These are phyloP conservation scores for Equus quagga DNA, from an alignment of 2,113 vertebrate genomes.

Conservation along the genomic window DNA sequence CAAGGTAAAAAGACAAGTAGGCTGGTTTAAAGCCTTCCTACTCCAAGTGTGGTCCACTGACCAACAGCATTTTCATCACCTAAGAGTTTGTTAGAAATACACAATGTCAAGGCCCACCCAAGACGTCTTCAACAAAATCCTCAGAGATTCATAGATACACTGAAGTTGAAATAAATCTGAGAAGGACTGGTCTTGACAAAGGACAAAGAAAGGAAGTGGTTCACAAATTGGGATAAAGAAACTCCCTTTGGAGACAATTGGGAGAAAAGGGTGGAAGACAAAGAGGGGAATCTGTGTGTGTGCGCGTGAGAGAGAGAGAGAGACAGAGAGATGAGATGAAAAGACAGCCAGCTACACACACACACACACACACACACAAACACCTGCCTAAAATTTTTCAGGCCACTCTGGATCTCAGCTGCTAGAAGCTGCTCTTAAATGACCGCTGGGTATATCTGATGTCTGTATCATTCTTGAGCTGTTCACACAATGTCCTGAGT, in stretches of 20 bases:
- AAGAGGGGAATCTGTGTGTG: accelerated
- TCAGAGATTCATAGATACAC: background rate
- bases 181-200: background rate
- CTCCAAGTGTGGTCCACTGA: background rate
- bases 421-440: background rate
- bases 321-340: background rate
- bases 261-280: background rate
- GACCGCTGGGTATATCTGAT: background rate
- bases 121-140: background rate
- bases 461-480: background rate
- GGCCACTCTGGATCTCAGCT: background rate
- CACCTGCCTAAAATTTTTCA: background rate
- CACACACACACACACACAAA: background rate
- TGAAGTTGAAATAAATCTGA: background rate
- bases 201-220: background rate
- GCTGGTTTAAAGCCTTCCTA: background rate
- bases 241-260: background rate
- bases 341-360: background rate
- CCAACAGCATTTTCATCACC: background rate
- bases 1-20: background rate
- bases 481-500: background rate
- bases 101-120: background rate
- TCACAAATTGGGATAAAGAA: background rate
- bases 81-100: background rate
- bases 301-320: background rate